Percentiles rank a stretch among this genome's conserved stretches.
Conservation (phyloP, 2,888 invertebrate genomes). For the Trilocha varians region DNA sequence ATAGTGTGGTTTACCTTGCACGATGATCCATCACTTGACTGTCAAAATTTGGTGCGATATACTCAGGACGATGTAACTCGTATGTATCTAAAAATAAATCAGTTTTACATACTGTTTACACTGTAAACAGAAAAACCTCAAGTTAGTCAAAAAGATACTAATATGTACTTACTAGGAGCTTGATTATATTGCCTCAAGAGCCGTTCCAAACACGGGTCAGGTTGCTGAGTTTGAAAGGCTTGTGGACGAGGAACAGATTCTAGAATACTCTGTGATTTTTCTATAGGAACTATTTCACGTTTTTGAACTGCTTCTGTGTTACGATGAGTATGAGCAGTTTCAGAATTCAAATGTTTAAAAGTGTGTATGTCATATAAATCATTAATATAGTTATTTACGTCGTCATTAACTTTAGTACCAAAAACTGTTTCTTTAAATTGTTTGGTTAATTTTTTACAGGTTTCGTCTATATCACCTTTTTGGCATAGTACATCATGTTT, state of each 20-base stretch:
- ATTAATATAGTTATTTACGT: not conserved
- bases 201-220: slow-evolving; percentile 42
- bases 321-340: not conserved
- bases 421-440: slow-evolving; percentile 25
- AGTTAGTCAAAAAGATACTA: too few relatives aligned
- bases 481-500: slow-evolving; percentile 45
- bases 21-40: slow-evolving; percentile 7
- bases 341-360: not conserved
- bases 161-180: slow-evolving; percentile 27
- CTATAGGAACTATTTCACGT: slow-evolving; percentile 8
- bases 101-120: slow-evolving; percentile 1
- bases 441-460: slow-evolving; percentile 43
- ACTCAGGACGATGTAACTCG: slow-evolving; percentile 21
- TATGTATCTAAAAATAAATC: slow-evolving; percentile 25
- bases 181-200: slow-evolving; percentile 39
- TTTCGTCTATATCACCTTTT: slow-evolving; percentile 30
- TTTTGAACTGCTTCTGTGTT: slow-evolving; percentile 2
- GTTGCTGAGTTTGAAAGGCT: slow-evolving; percentile 10
- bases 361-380: not conserved
- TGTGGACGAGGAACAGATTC: slow-evolving; percentile 14
- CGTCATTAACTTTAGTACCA: not conserved
- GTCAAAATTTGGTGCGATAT: slow-evolving; percentile 17
- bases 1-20: not conserved
- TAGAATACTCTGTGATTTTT: slow-evolving; percentile 15
- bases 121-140: slow-evolving; percentile 3